Base-by-base conservation (phyloP, 2,113 vertebrate species). In the Gymnorhina tibicen region DNA sequence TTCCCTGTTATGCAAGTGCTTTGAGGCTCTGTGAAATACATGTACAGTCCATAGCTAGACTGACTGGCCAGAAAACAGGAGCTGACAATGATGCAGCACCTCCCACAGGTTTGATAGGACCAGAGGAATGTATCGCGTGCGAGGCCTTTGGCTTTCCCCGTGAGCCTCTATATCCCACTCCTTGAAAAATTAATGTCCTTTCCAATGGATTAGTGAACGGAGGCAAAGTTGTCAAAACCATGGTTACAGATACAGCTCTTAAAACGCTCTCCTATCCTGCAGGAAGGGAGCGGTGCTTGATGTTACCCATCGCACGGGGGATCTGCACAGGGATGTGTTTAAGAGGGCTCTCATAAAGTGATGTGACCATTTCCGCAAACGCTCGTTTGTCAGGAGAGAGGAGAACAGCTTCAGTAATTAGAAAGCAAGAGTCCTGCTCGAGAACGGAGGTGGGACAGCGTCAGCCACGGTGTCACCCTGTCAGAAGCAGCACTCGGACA, bases 91-190 rank as follows among this genome's bases (percentile, higher is more conserved):
- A 70, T 24, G 50, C 35, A 55, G 33, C 93, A 86, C 53, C 14
- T 85, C 76, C 41, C 20, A 55, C 16, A 50, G 7, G 46, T 63
- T 72, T 74, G 46, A 37, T 4, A 88, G 56, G 39, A 39, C 49
- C 6, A 9, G 37, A 64, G 18, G 10, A 88, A 77, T 0, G 2
- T 18, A 72, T 28, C 0, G 0, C 1, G 0, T 28, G 67, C 5
- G 5, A 46, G 41, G 42, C 32, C 26, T 46, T 58, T 49, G 75
- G n/a, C 52, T 80, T 83, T 82, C 17, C 33, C 72, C 64, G 42
- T 0, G 0, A 75, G 19, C 27, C 30, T 88, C 60, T 83, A 81
- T 80, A 86, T 63, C 52, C 23, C 33, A 56, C 10, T 13, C 47
- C 32, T 81, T 37, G 44, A 86, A 93, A 88, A 93, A 91, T 77